These are phyloP conservation scores for Staurois parvus DNA, from an alignment of 2,797 vertebrate genomes.

Conservation along the genomic window DNA sequence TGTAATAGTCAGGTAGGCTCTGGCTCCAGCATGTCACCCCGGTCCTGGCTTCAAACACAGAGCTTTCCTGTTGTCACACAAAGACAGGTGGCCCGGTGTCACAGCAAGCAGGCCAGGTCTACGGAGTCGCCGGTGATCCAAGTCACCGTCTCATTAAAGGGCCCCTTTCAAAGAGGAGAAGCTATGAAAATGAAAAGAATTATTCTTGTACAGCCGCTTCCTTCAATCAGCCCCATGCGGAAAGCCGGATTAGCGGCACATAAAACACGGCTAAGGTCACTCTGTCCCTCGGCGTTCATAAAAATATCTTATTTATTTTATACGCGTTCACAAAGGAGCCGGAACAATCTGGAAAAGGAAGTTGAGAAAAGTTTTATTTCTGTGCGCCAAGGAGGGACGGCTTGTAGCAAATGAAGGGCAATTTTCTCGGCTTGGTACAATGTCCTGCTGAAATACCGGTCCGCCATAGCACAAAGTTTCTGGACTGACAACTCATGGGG, in stretches of 20 bases:
- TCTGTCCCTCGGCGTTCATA: not conserved
- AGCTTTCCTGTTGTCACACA: slow-evolving; percentile 6
- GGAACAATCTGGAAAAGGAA: no score
- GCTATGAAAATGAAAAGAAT: not conserved
- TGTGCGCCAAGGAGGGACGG: no score
- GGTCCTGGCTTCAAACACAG: not conserved
- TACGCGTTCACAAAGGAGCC: no score
- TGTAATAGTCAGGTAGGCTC: no score
- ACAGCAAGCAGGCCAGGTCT: not conserved
- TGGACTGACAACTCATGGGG: no score
- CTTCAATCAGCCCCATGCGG: not conserved
- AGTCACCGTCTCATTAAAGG: slow-evolving; percentile 23
- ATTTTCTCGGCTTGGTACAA: not conserved
- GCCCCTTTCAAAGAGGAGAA: not conserved
- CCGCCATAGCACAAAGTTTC: no score
- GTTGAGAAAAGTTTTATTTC: no score
- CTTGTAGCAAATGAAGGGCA: no score
- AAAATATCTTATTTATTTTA: not conserved
- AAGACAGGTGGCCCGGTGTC: slow-evolving; percentile 14
- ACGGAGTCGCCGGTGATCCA: not conserved
- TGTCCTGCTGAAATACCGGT: not conserved
- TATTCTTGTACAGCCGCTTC: not conserved
- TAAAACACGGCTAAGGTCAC: not conserved
- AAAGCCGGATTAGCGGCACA: slow-evolving; percentile 6
- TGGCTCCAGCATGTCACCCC: no score